Evolutionary conservation across 2,888 invertebrate species (phyloP).

Genomic region (Drosophila parthenogenetica): DNA sequence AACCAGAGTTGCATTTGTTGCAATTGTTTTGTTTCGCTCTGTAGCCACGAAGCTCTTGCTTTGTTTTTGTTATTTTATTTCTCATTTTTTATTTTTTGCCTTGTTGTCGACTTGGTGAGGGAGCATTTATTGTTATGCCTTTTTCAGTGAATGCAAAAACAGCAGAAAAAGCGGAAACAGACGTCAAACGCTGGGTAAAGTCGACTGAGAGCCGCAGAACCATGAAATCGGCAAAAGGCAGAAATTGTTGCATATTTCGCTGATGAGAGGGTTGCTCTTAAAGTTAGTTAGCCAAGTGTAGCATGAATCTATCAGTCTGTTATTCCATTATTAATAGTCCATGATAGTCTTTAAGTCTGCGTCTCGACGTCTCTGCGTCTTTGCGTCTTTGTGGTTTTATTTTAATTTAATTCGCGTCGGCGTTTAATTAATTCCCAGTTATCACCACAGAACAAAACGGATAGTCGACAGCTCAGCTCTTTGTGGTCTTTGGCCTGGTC

Average conservation of each 20-base stretch:
- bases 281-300: conserved; percentile 28
- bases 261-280: conserved; percentile 12
- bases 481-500: conserved; percentile 44
- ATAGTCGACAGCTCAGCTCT: conserved; percentile 57
- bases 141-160: conserved; percentile 43
- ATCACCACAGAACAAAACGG: conserved; percentile 70
- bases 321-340: conserved; percentile 46
- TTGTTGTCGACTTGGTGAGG: conserved; percentile 23
- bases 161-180: conserved; percentile 35
- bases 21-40: conserved; percentile 56
- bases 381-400: conserved; percentile 51
- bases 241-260: not conserved
- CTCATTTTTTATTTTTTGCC: not conserved
- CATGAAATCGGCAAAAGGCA: conserved; percentile 32
- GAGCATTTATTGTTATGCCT: conserved; percentile 57
- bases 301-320: conserved; percentile 9
- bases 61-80: conserved; percentile 22
- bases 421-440: conserved; percentile 84
- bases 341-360: conserved; percentile 17
- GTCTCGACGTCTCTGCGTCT: conserved; percentile 10
- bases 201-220: conserved; percentile 26
- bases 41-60: conserved; percentile 22
- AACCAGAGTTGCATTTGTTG: conserved; percentile 62
- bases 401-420: conserved; percentile 66
- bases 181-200: conserved; percentile 41